Base-by-base conservation (phyloP, 2,888 invertebrate genomes). In the Chorisops tibialis region DNA sequence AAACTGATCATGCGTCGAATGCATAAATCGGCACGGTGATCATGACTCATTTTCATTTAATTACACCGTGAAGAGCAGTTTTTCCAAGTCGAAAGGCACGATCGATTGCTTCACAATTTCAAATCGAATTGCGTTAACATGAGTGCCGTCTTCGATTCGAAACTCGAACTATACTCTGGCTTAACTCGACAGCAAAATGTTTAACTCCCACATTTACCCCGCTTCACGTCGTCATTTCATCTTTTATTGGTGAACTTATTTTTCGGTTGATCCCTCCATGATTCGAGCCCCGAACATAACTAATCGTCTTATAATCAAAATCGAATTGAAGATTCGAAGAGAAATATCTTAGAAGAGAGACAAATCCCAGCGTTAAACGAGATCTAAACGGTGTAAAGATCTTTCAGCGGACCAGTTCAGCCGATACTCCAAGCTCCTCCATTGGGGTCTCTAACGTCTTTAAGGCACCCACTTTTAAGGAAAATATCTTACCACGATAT, bases 191-290 rank as follows among this genome's bases (percentile, higher is more conserved):
- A 45, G 19, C 38, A 38, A 43, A 47, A 38, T 56, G 6, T 22
- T 43, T 24, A 41, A 59, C 59, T 59, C 59, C 59, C 59, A 59
- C 48, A 59, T 59, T 59, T 59, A 12, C 59, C 59, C 59, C 59
- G 43, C 59, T 59, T 48, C 12, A 5, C 45, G 38, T n/a, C 48
- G 18, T 41, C 47, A 37, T 21, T 35, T 48, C 21, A 59, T 48
- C 47, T 59, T 59, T 59, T 59, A 59, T 59, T 59, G 59, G 59
- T 48, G 56, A 56, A 43, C 56, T 21, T 56, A 22, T 30, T 56
- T 43, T 43, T 30, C 11, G 19, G 24, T 4, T 16, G 56, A 35
- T 43, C 56, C 56, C 56, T 35, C 56, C 30, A 16, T 24, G 12
- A 56, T 30, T 30, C 19, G 43, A 16, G 24, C 18, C 45, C 21